A percentile compares a stretch with the other conserved stretches of the same genome.
phyloP scores from a whole-genome alignment of 2,888 invertebrate species.

The Nemotelus pantherinus region DNA sequence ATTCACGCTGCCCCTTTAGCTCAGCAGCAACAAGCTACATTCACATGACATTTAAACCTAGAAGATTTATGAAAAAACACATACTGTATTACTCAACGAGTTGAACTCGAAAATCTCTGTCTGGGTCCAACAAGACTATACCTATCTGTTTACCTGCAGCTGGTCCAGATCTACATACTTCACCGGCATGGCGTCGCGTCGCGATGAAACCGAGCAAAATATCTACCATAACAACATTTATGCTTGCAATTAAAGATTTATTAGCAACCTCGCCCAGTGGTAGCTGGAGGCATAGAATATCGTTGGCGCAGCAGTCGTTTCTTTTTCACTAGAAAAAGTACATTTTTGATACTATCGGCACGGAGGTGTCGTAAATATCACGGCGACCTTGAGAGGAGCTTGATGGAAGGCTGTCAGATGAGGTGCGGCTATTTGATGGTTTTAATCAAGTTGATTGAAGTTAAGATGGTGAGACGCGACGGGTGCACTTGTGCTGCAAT shows the following conservation, averaged over 20 bases:
- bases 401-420: too few species aligned
- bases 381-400: constrained; percentile 6
- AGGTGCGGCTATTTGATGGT: too few species aligned
- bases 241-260: constrained; percentile 41
- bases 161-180: too few species aligned
- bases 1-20: too few species aligned
- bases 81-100: too few species aligned
- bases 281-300: constrained; percentile 19
- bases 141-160: too few species aligned
- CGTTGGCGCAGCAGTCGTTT: background rate
- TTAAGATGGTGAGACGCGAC: too few species aligned
- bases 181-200: too few species aligned
- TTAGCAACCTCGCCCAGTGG: constrained; percentile 5
- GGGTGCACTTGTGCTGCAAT: too few species aligned
- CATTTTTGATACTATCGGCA: constrained; percentile 9
- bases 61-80: background rate
- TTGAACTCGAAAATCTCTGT: too few species aligned
- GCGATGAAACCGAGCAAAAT: constrained; percentile 20
- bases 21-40: background rate
- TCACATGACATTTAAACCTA: background rate
- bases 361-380: constrained; percentile 22
- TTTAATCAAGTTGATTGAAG: too few species aligned
- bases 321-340: constrained; percentile 17
- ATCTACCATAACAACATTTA: constrained; percentile 26
- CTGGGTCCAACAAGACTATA: too few species aligned